Percentiles rank a stretch among this genome's conserved stretches.
Evolutionary conservation across 1,140 invertebrate species (phyloP).

Genomic region (Drosophila eugracilis): DNA sequence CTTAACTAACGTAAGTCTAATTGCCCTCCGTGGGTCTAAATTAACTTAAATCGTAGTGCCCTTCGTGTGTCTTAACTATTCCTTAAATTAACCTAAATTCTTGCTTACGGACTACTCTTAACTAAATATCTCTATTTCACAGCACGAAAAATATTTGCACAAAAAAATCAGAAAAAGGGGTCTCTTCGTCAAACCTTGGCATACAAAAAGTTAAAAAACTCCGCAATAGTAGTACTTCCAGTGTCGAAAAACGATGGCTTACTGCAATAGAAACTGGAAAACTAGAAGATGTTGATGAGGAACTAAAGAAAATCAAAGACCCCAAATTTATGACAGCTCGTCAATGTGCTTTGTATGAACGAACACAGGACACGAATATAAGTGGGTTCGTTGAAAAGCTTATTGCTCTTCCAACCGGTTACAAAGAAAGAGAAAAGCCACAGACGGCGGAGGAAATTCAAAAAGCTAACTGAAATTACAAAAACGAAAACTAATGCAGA

Average conservation of each 20-base stretch:
- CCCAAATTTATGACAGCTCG: constrained; percentile 97
- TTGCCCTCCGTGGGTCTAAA: too few species aligned
- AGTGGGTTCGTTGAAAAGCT: constrained; percentile 89
- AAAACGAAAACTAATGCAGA: constrained; percentile 96
- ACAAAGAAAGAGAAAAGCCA: constrained; percentile 94
- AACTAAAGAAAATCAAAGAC: constrained; percentile 97
- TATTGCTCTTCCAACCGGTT: constrained; percentile 94
- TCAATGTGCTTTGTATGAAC: constrained; percentile 96
- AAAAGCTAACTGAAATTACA: constrained; percentile 94
- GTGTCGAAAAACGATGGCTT: constrained; percentile 96
- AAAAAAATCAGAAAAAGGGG: constrained; percentile 6
- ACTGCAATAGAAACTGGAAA: constrained; percentile 97
- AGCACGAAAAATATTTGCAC: constrained; percentile 7
- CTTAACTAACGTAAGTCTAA: too few species aligned
- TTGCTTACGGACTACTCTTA: too few species aligned
- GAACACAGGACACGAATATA: constrained; percentile 89
- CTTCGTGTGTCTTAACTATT: too few species aligned
- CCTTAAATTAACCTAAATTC: too few species aligned
- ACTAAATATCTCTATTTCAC: too few species aligned
- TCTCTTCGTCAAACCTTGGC: constrained; percentile 6
- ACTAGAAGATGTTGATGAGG: constrained; percentile 96
- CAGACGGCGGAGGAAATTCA: constrained; percentile 97
- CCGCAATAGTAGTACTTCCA: constrained; percentile 91
- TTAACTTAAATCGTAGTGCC: too few species aligned
- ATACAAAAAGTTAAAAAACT: constrained; percentile 89